These are phyloP conservation scores for Bufo bufo DNA, from an alignment of 2,113 vertebrate species.

Conservation along the genomic window DNA sequence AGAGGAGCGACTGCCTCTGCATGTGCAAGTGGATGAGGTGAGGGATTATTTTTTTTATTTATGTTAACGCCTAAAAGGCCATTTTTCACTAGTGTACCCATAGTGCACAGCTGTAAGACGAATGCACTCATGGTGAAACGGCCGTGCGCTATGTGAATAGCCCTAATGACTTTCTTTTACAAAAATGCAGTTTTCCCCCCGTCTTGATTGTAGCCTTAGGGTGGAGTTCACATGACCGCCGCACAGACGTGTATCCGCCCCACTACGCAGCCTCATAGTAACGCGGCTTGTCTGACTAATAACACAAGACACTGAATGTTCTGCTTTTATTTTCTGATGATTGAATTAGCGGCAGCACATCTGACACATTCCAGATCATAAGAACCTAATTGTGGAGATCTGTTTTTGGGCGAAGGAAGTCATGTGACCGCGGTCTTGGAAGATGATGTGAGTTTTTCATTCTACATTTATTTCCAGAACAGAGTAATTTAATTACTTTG, in stretches of 20 bases:
- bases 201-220: not conserved
- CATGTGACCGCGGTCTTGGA: slow-evolving; percentile 23
- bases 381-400: slow-evolving; percentile 28
- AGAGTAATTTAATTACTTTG: not conserved
- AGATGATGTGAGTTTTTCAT: slow-evolving; percentile 6
- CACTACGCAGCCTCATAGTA: not conserved
- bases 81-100: no score
- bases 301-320: not conserved
- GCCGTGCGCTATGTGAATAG: no score
- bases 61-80: no score
- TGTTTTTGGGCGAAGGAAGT: slow-evolving; percentile 23
- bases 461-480: not conserved
- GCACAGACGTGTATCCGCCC: not conserved
- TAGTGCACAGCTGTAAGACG: no score
- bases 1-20: no score
- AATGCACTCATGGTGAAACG: no score
- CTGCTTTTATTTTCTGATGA: not conserved
- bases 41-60: no score
- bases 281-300: not conserved
- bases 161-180: no score
- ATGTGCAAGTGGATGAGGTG: no score
- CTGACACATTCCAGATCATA: slow-evolving; percentile 38
- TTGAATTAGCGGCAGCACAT: not conserved
- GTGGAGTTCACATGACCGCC: not conserved
- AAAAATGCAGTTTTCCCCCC: not conserved